These are phyloP conservation scores for Sebastes nivosus DNA, from an alignment of 2,797 vertebrate species.

Conservation along the genomic window DNA sequence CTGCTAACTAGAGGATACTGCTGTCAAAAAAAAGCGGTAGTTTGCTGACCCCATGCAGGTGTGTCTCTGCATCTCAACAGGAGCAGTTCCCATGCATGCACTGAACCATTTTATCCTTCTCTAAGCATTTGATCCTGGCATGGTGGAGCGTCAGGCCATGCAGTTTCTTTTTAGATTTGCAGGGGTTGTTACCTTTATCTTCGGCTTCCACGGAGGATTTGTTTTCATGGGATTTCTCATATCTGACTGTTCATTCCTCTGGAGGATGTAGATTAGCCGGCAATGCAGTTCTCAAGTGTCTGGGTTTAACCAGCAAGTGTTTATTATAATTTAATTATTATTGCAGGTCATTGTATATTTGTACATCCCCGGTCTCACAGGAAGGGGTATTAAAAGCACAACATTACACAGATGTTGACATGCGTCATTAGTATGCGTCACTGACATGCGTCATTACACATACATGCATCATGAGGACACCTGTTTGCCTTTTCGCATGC, in stretches of 20 bases:
- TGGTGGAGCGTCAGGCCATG: constrained; percentile 7
- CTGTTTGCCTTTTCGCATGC: background rate
- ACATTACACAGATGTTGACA: background rate
- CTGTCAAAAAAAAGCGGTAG: constrained; percentile 19
- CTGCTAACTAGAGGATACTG: background rate
- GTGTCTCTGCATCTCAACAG: constrained; percentile 46
- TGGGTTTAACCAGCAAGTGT: background rate
- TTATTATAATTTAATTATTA: background rate
- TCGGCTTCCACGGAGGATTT: constrained; percentile 19
- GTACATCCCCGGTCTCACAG: background rate
- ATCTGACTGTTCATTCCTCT: constrained; percentile 22
- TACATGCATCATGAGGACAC: background rate
- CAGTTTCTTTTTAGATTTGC: constrained; percentile 3
- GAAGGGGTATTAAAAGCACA: background rate
- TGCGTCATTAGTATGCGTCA: too few relatives aligned
- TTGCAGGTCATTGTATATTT: background rate
- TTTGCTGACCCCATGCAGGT: constrained; percentile 39
- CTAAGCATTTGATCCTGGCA: constrained; percentile 30
- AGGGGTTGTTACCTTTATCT: constrained; percentile 30
- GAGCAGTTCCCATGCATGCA: constrained; percentile 16
- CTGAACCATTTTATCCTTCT: constrained; percentile 30
- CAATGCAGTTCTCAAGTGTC: constrained; percentile 7
- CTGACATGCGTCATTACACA: too few relatives aligned
- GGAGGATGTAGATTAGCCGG: constrained; percentile 36
- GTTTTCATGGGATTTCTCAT: constrained; percentile 46